phyloP scores from a whole-genome alignment of 2,113 vertebrate genomes.

The Orcinus orca region DNA sequence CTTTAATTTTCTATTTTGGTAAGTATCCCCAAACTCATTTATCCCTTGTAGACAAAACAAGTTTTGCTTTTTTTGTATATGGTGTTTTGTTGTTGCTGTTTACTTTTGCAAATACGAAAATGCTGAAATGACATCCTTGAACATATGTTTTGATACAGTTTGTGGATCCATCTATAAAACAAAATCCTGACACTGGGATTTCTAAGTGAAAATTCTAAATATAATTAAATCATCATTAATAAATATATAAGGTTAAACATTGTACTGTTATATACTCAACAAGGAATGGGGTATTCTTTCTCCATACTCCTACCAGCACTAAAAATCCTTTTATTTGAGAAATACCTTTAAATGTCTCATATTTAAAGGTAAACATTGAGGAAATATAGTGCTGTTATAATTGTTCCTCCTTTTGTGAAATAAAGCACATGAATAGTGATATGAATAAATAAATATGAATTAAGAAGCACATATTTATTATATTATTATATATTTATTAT shows the following conservation, averaged over 20 bases:
- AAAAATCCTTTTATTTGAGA: neutral
- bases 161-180: neutral
- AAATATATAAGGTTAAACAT: neutral
- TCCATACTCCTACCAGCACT: neutral
- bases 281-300: neutral
- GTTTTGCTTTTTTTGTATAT: neutral
- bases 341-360: neutral
- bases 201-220: neutral
- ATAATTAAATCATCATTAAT: neutral
- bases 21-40: neutral
- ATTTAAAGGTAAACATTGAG: neutral
- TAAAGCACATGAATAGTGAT: neutral
- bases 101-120: neutral
- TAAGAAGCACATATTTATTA: neutral
- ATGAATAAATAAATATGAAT: neutral
- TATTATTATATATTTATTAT: neutral
- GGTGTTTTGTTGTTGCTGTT: neutral
- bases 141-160: neutral
- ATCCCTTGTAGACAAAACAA: neutral
- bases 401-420: neutral
- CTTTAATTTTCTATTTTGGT: neutral
- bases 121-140: neutral
- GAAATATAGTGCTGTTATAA: neutral
- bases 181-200: neutral
- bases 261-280: neutral